Evolutionary conservation across 2,888 invertebrate species (phyloP), one percentile per base, ranked within the genome.

Genomic region (Rapana venosa): DNA sequence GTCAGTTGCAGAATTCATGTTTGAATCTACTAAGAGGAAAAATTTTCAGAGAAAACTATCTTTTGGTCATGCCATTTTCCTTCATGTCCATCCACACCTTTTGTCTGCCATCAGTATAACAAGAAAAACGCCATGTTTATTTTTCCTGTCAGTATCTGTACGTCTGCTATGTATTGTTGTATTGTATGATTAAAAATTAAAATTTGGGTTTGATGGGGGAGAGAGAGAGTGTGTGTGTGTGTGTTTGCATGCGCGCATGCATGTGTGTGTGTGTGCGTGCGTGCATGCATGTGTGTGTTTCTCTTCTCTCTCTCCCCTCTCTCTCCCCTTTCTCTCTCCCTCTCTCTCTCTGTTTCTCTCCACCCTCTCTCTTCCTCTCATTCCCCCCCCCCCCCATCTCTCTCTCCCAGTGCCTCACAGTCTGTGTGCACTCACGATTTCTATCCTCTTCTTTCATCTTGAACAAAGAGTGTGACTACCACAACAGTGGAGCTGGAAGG

Each of bases 401-500:
- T 47, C 47, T 20, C 70, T 26, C n/a, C 70, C n/a, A 5, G 6
- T 17, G 0, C 4, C 70, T 26, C 5, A 0, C 20, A 17, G 5
- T 5, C 5, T 70, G 20, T 26, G 20, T 70, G 20, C 5, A 70
- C 22, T 70, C 70, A 70, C 15, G 0, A 70, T 70, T 17, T 88
- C 47, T 88, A 1, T 58, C 32, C n/a, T 83, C 20, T 91, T 87
- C 74, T 58, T 77, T 77, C 61, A 79, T 56, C 32, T 58, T 87
- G 22, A 17, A 79, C 93, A 17, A 92, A 95, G 95, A 92, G 92
- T 90, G 94, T 96, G 13, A 93, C 93, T 15, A 95, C 95, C 35
- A 91, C 94, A 35, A 96, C 96, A 6, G 89, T 95, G 47, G 94
- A 95, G 89, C 83, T 92, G 30, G 79, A 90, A 58, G 95, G 95